A percentile compares a stretch with the other conserved stretches of the same genome.
phyloP scores from a whole-genome alignment of 2,888 invertebrate genomes.

The Heliconius cydno region DNA sequence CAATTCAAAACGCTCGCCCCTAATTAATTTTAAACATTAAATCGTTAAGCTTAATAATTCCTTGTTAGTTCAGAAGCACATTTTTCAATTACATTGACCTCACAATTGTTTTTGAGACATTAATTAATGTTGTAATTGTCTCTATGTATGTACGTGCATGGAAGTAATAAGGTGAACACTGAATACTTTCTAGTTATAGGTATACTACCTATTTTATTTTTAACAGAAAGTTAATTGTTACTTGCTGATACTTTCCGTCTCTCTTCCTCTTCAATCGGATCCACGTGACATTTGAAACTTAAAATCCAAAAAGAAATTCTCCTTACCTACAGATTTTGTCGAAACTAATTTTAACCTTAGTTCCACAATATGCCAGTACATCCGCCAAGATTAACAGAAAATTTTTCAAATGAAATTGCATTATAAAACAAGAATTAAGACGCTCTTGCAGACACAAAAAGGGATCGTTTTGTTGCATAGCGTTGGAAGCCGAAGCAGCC shows the following conservation, averaged over 20 bases:
- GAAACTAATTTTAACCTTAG: neutral
- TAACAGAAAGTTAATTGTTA: too few relatives aligned
- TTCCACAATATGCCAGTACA: neutral
- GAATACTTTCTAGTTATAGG: too few relatives aligned
- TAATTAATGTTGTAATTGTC: neutral
- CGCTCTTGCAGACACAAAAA: constrained; percentile 19
- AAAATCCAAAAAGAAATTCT: too few relatives aligned
- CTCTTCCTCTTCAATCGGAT: too few relatives aligned
- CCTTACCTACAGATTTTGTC: neutral
- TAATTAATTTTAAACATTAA: neutral
- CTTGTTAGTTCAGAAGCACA: neutral
- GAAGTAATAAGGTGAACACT: neutral
- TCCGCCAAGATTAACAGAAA: neutral
- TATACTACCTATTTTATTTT: too few relatives aligned
- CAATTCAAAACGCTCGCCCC: too few relatives aligned
- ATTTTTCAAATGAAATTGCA: neutral
- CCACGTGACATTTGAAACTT: too few relatives aligned
- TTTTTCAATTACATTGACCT: constrained; percentile 27
- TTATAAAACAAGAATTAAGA: constrained; percentile 14
- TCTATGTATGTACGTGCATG: neutral
- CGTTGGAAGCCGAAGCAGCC: neutral
- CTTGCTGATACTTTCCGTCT: too few relatives aligned
- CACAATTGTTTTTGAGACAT: constrained; percentile 13
- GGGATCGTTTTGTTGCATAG: constrained; percentile 30
- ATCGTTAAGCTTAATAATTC: neutral